Evolutionary conservation across 2,888 invertebrate genomes (phyloP).

Genomic region (Tenodera sinensis): DNA sequence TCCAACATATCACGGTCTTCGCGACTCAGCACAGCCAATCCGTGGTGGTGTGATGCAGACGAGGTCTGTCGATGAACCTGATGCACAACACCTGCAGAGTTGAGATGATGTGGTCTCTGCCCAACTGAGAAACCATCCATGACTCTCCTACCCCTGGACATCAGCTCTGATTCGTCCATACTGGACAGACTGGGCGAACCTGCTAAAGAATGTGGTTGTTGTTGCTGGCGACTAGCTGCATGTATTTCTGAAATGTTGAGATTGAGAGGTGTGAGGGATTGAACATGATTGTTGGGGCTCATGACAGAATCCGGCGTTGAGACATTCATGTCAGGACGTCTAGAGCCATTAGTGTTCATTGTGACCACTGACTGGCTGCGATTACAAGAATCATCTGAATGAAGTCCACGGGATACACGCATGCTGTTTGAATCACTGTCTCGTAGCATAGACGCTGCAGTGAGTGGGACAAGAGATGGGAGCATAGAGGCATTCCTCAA

Average conservation of each 20-base stretch:
- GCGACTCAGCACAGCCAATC: constrained; percentile 3
- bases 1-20: constrained; percentile 21
- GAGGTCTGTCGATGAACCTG: constrained; percentile 23
- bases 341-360: constrained; percentile 11
- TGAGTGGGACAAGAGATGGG: constrained; percentile 1
- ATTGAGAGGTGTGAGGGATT: constrained; percentile 25
- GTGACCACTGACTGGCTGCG: background rate
- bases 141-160: constrained; percentile 18
- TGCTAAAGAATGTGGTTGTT: constrained; percentile 20
- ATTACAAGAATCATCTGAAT: constrained; percentile 10
- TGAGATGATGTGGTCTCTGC: constrained; percentile 17
- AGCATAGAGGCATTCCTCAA: constrained; percentile 8
- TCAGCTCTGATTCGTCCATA: constrained; percentile 20
- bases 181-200: constrained; percentile 4
- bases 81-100: constrained; percentile 4
- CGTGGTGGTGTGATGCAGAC: background rate
- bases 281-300: constrained; percentile 19
- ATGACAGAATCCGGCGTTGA: constrained; percentile 10
- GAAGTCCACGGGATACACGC: background rate
- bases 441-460: constrained; percentile 7
- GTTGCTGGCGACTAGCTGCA: constrained; percentile 21
- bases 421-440: background rate
- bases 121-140: background rate
- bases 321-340: constrained; percentile 2
- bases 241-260: constrained; percentile 30